Percentiles rank a stretch among this genome's conserved stretches.
Evolutionary conservation across 53 echinoderm and acorn worm species (phyloP).

Genomic region (Pentamera pediparva): DNA sequence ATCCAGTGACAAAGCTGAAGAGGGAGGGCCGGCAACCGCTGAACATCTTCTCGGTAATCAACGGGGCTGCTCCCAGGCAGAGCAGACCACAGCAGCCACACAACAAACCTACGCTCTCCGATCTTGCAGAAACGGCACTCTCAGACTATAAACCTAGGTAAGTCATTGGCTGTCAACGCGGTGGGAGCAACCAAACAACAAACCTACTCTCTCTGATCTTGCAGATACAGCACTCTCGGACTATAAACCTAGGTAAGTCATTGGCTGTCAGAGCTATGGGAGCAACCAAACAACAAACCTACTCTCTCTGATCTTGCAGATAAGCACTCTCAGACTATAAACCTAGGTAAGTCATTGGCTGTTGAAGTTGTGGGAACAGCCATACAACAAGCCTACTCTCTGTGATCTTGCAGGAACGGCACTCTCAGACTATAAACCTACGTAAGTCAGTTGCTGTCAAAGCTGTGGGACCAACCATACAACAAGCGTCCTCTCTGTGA

Average conservation of each 20-base stretch:
- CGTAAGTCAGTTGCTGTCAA: background rate
- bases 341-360: conserved; percentile 28
- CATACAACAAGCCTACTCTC: conserved; percentile 69
- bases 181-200: conserved; percentile 65
- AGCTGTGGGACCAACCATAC: no score
- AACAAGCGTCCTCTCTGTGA: no score
- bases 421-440: background rate
- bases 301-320: conserved; percentile 88
- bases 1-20: conserved; percentile 52
- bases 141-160: conserved; percentile 50
- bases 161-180: no score
- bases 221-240: conserved; percentile 89
- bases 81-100: conserved; percentile 70
- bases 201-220: conserved; percentile 79
- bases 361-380: no score
- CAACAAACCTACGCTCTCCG: conserved; percentile 71
- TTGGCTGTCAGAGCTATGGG: no score
- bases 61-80: conserved; percentile 59
- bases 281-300: conserved; percentile 68
- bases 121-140: conserved; percentile 88
- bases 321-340: conserved; percentile 70
- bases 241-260: conserved; percentile 34
- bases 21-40: conserved; percentile 37
- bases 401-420: no score
- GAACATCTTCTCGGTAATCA: conserved; percentile 13